These are phyloP conservation scores for Thysanoteuthis rhombus DNA, from an alignment of 2,888 invertebrate genomes.

Conservation along the genomic window DNA sequence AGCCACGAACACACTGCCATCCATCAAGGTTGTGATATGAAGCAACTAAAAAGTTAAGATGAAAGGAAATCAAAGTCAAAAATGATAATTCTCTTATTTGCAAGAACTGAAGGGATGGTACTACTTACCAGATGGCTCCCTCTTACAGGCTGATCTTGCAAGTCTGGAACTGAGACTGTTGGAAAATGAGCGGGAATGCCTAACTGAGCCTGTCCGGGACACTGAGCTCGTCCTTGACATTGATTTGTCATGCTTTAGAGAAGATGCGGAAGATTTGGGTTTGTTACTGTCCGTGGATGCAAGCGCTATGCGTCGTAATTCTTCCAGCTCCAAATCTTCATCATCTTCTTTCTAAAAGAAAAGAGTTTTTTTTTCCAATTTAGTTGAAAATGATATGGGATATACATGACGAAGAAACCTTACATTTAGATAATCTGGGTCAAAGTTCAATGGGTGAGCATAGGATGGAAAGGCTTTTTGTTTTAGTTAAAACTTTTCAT, in stretches of 20 bases:
- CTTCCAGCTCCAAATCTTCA: slow-evolving; percentile 49
- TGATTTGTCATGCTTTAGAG: slow-evolving; percentile 32
- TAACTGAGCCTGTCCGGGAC: neutral
- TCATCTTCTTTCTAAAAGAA: slow-evolving; percentile 41
- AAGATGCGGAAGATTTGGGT: slow-evolving; percentile 25
- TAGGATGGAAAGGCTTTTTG: too few relatives aligned
- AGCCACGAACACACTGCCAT: too few relatives aligned
- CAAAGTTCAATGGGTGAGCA: too few relatives aligned
- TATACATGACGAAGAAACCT: neutral
- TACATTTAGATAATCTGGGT: too few relatives aligned
- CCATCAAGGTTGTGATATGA: too few relatives aligned
- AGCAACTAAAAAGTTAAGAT: too few relatives aligned
- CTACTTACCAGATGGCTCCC: neutral
- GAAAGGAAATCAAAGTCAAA: too few relatives aligned
- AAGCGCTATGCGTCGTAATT: slow-evolving; percentile 53
- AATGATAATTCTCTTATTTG: too few relatives aligned
- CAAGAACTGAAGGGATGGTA: neutral
- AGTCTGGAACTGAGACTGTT: neutral
- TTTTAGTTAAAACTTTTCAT: too few relatives aligned
- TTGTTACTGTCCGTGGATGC: slow-evolving; percentile 41
- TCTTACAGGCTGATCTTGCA: neutral
- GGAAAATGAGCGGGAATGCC: neutral
- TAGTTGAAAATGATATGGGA: neutral
- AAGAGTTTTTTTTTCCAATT: too few relatives aligned
- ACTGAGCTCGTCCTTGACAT: neutral